Conservation (phyloP, 2,113 vertebrate species). For the Tympanuchus pallidicinctus region DNA sequence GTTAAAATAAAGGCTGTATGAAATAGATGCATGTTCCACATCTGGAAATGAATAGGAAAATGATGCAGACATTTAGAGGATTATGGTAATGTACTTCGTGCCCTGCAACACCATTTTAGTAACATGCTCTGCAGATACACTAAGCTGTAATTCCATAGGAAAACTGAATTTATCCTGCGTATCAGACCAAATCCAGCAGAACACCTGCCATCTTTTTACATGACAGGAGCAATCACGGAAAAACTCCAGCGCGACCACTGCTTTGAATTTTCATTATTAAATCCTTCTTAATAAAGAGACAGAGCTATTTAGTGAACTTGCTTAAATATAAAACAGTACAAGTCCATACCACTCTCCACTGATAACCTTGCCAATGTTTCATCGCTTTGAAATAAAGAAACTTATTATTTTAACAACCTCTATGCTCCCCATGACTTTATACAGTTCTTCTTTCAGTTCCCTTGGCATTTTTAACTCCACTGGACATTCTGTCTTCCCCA, state of each 20-base stretch:
- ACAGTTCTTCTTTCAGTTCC: background rate
- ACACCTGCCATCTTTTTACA: background rate
- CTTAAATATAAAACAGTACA: background rate
- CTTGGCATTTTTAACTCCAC: background rate
- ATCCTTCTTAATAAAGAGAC: background rate
- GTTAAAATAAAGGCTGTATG: background rate
- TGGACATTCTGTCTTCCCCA: background rate
- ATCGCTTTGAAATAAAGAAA: background rate
- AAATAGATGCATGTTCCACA: background rate
- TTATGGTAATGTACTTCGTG: background rate
- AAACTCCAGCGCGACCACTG: background rate
- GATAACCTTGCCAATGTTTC: background rate
- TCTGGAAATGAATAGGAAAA: background rate
- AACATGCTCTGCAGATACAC: background rate
- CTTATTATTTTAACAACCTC: background rate
- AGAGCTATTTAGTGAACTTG: background rate
- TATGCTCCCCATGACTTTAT: background rate
- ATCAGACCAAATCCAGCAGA: background rate
- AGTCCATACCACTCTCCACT: background rate
- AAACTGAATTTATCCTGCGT: background rate
- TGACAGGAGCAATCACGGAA: background rate
- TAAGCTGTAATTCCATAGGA: background rate
- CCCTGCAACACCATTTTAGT: background rate
- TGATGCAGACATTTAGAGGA: background rate
- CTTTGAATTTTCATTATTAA: background rate